Evolutionary conservation across 2,888 invertebrate species (phyloP), one percentile per base, ranked within the genome.

Genomic region (Cenopis cana): DNA sequence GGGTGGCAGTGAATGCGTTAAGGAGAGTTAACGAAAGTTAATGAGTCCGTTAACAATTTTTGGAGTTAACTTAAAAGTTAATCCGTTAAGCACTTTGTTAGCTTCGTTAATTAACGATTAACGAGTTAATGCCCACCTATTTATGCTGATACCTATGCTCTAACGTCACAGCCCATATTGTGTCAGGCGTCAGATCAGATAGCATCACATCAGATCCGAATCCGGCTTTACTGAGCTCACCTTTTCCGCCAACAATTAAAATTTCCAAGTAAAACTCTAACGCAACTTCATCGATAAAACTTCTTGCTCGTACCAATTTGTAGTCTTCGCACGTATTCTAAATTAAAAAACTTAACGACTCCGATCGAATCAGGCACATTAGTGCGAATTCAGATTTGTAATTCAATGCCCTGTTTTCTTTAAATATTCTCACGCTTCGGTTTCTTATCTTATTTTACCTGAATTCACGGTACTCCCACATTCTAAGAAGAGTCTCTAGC

Each of bases 401-500:
- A 71, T 71, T 61, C 66, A 67, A 71, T 56, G 20, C 71, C 18
- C 55, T 11, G 33, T 20, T 67, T 67, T 67, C 56, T 33, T 50
- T 61, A 60, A 33, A 79, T 79, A 78, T 85, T 86, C 87, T 83
- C 85, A 85, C 85, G 84, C 81, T 74, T 75, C 73, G 69, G 78
- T 82, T 79, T 81, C 73, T 81, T 75, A 75, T 64, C 72, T 69
- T 33, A 3, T 33, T 33, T 33, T 56, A 49, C 56, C 73, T 18
- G 68, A 46, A 46, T 50, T 67, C 67, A 76, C 76, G 78, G 77
- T 50, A n/a, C 50, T 18, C 18, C 20, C 55, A 24, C 50, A 38
- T 64, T 64, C 88, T 85, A 76, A 86, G 86, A 90, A 88, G 78
- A 77, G 77, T 76, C 77, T 78, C 79, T 82, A 81, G 79, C 75